phyloP scores from a whole-genome alignment of 2,113 vertebrate species.

The Plectropomus leopardus region DNA sequence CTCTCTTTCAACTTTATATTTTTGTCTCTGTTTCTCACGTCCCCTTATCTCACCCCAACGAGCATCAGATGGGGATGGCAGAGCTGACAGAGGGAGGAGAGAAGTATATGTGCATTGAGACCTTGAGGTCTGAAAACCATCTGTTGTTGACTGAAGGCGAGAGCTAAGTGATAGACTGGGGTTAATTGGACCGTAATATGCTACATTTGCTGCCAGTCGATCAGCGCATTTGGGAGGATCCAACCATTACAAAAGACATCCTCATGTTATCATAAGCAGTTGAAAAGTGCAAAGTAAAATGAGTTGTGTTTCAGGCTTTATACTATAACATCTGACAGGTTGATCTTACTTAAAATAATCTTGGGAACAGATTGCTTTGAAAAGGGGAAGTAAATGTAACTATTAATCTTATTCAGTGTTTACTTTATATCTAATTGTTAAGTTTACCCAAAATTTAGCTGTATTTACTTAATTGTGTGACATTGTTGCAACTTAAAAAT shows the following conservation, averaged over 20 bases:
- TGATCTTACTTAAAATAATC: too few species aligned
- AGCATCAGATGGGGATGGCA: conserved; percentile 52
- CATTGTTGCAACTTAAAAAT: too few species aligned
- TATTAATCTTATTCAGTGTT: too few species aligned
- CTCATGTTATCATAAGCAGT: conserved; percentile 28
- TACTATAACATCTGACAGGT: neutral
- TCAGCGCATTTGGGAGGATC: conserved; percentile 39
- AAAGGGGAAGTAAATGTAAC: too few species aligned
- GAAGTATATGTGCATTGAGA: conserved; percentile 43
- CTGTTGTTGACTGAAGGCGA: conserved; percentile 52
- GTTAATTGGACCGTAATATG: conserved; percentile 52
- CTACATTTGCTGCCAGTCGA: conserved; percentile 49
- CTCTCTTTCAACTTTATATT: neutral
- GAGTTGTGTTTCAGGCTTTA: conserved; percentile 18
- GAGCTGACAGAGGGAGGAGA: conserved; percentile 44
- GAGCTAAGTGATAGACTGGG: conserved; percentile 25
- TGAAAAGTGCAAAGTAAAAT: conserved; percentile 22
- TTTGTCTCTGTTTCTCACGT: neutral
- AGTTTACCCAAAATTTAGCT: too few species aligned
- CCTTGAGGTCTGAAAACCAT: conserved; percentile 57
- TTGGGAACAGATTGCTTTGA: too few species aligned
- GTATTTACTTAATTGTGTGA: too few species aligned
- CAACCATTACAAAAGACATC: conserved; percentile 37
- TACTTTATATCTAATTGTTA: too few species aligned
- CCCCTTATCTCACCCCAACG: conserved; percentile 26